These are phyloP conservation scores for Serilophus lunatus DNA, from an alignment of 2,113 vertebrate genomes.

Conservation along the genomic window DNA sequence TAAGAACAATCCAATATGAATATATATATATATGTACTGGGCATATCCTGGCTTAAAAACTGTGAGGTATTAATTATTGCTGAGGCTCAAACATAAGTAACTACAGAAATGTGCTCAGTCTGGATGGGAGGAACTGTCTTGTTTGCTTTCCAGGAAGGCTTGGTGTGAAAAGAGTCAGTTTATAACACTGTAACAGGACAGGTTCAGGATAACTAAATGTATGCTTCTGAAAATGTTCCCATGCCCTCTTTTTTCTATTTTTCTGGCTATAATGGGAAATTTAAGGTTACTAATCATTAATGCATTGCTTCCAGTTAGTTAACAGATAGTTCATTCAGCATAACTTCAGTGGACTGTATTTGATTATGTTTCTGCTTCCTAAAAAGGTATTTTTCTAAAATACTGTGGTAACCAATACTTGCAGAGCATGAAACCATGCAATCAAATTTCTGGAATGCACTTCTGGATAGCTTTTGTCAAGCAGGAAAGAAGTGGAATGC, in stretches of 20 bases:
- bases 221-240: neutral
- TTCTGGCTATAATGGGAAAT: neutral
- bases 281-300: neutral
- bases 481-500: neutral
- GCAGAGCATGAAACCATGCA: slow-evolving; percentile 27
- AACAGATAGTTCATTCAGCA: slow-evolving; percentile 10
- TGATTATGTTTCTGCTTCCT: neutral
- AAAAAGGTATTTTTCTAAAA: slow-evolving; percentile 46
- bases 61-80: neutral
- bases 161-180: neutral
- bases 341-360: neutral
- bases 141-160: neutral
- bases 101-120: neutral
- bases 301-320: neutral
- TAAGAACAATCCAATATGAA: neutral
- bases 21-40: too few relatives aligned
- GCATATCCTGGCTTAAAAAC: neutral
- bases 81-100: neutral
- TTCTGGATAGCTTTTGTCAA: slow-evolving; percentile 1
- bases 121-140: neutral
- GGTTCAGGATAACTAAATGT: neutral
- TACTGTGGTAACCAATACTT: neutral
- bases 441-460: slow-evolving; percentile 22
- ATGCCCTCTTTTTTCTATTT: neutral
- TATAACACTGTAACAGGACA: neutral